Evolutionary conservation across 1,140 invertebrate species (phyloP), one percentile per base, ranked within the genome.

Genomic region (Drosophila asahinai): DNA sequence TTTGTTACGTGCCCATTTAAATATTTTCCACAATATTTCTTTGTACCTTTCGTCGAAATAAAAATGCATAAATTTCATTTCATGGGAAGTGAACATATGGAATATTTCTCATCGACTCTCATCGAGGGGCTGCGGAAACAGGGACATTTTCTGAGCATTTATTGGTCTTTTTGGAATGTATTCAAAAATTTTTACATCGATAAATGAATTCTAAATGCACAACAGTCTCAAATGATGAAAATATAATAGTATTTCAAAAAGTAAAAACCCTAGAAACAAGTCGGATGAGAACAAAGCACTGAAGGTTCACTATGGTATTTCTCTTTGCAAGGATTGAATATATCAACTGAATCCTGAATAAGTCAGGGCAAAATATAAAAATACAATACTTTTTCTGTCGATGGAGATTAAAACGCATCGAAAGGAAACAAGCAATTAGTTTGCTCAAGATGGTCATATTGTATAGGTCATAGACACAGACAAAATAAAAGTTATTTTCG

Each of bases 41-140:
- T 59, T 58, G 66, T 65, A 60, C 54, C 67, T 65, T 72, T 75
- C 62, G 65, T 68, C 51, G 67, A 79, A 79, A 78, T 71, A 84
- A 84, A 84, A 84, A 80, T 84, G 77, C 77, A 84, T 84, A 84
- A 81, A 84, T 81, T 83, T 80, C 54, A 57, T 22, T 64, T 84
- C 82, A 81, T 84, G 82, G 82, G 82, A 84, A 84, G 66, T 78
- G 81, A 84, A 70, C 82, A 84, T 62, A 77, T 52, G 82, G 66
- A 63, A 77, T 84, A 68, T 77, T 70, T 54, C 30, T 27, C 43
- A 80, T 66, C 48, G 47, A 65, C 65, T 40, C 17, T 33, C 14
- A n/a, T 36, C 33, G 52, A 57, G 48, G 43, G 7, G 15, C 40
- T 62, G n/a, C 36, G 14, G 25, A 11, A 33, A 14, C 14, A 60